Conservation (phyloP, 2,888 invertebrate genomes). For the Frankliniella fusca region DNA sequence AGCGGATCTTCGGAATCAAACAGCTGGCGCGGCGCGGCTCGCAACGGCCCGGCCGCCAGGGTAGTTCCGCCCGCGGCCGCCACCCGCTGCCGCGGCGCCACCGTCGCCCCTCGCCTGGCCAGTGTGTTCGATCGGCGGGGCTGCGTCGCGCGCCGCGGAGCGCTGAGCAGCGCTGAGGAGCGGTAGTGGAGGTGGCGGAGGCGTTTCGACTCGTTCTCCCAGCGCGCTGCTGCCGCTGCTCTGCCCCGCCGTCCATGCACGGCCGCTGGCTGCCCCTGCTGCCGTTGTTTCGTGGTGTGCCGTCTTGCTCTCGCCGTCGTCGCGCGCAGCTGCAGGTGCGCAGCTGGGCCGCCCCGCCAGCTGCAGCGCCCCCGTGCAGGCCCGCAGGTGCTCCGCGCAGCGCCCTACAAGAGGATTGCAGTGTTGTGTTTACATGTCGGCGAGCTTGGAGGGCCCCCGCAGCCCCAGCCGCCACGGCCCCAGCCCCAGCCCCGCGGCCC, state of each 20-base stretch:
- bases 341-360: neutral
- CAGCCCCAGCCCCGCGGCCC: too few relatives aligned
- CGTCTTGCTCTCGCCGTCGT: neutral
- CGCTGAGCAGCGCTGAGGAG: neutral
- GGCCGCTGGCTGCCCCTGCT: too few relatives aligned
- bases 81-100: neutral
- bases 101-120: neutral
- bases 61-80: neutral
- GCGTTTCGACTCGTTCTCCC: too few relatives aligned
- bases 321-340: neutral
- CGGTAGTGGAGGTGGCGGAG: neutral
- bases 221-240: too few relatives aligned
- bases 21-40: neutral
- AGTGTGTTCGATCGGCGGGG: slow-evolving; percentile 5
- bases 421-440: neutral
- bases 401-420: neutral
- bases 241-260: too few relatives aligned
- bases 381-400: neutral
- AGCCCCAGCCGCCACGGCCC: too few relatives aligned
- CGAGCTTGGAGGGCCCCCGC: neutral
- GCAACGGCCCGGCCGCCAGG: neutral
- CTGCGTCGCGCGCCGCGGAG: too few relatives aligned
- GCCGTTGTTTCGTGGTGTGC: neutral
- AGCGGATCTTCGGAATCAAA: too few relatives aligned
- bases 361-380: neutral